Conservation (phyloP, 2,113 vertebrate genomes). For the Elgaria multicarinata region DNA sequence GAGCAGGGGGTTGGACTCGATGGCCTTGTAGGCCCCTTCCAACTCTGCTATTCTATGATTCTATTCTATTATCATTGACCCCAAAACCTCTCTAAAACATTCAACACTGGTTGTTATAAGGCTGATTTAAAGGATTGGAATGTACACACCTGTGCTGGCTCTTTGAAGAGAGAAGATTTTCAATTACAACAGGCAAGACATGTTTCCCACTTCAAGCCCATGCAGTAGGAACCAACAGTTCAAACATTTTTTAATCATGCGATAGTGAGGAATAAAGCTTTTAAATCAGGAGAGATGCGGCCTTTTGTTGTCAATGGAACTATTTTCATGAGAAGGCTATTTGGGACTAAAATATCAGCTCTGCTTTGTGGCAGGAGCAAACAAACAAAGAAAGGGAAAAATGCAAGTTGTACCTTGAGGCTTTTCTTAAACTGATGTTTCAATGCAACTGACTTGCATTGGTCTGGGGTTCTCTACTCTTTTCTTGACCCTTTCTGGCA, state of each 20-base stretch:
- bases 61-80: too few species aligned
- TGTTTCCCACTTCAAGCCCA: not conserved
- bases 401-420: not conserved
- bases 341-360: not conserved
- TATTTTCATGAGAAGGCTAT: constrained; percentile 18
- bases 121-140: not conserved
- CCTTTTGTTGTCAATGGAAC: too few species aligned
- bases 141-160: accelerated
- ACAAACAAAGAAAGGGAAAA: constrained; percentile 8
- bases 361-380: not conserved
- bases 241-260: constrained; percentile 25
- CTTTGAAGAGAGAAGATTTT: not conserved
- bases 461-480: not conserved
- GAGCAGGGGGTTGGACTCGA: too few species aligned
- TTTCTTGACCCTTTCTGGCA: not conserved
- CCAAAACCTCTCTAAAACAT: not conserved
- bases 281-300: constrained; percentile 14
- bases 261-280: constrained; percentile 27
- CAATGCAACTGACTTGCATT: not conserved
- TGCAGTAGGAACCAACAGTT: not conserved
- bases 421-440: constrained; percentile 25
- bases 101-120: not conserved
- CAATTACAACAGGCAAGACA: not conserved
- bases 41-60: too few species aligned
- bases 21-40: too few species aligned